Evolutionary conservation across 2,888 invertebrate species (phyloP).

Genomic region (Anthophora plumipes): DNA sequence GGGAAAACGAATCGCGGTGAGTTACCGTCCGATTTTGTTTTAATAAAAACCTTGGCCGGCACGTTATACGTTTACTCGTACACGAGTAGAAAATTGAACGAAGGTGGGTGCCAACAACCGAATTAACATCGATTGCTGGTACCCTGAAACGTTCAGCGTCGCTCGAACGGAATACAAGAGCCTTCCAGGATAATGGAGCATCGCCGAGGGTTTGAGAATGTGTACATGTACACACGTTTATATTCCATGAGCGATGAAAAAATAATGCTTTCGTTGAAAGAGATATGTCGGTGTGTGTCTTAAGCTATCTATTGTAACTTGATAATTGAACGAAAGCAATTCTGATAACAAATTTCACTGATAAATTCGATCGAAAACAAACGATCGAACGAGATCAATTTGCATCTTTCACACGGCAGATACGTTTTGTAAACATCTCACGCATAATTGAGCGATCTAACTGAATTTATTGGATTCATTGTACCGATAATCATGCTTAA

Average conservation of each 20-base stretch:
- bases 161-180: not conserved
- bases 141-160: not conserved
- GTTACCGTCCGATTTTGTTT: slow-evolving; percentile 10
- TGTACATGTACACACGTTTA: too few species aligned
- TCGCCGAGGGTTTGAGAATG: not conserved
- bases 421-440: not conserved
- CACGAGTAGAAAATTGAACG: slow-evolving; percentile 28
- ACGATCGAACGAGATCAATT: not conserved
- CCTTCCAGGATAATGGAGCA: not conserved
- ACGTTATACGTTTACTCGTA: slow-evolving; percentile 14
- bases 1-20: not conserved
- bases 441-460: slow-evolving; percentile 7
- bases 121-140: slow-evolving; percentile 43
- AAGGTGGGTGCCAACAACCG: slow-evolving; percentile 28
- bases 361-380: not conserved
- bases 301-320: not conserved
- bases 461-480: slow-evolving; percentile 14
- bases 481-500: slow-evolving; percentile 2
- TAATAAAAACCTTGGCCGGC: slow-evolving; percentile 9
- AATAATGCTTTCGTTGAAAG: not conserved
- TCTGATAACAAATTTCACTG: not conserved
- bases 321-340: not conserved
- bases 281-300: not conserved
- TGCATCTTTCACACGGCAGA: not conserved
- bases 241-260: not conserved